Evolutionary conservation across 2,888 invertebrate species (phyloP).

Genomic region (Thymelicus lineola): DNA sequence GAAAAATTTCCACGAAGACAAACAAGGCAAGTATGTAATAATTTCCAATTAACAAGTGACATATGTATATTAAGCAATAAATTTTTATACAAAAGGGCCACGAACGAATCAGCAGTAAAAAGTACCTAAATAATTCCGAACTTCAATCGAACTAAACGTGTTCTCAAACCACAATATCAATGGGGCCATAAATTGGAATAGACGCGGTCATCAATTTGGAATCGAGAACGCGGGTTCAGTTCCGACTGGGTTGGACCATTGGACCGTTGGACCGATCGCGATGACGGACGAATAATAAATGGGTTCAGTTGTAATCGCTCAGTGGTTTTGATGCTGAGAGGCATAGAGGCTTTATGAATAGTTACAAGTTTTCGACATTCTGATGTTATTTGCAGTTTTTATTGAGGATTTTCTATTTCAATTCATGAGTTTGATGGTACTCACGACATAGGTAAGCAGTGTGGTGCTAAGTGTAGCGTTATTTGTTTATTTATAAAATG

Average conservation of each 20-base stretch:
- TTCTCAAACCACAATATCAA: conserved; percentile 28
- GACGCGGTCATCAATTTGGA: conserved; percentile 33
- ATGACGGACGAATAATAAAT: conserved; percentile 31
- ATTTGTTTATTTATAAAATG: too few species aligned
- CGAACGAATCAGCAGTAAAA: conserved; percentile 3
- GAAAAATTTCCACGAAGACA: too few species aligned
- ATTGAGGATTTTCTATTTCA: too few species aligned
- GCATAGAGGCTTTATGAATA: neutral
- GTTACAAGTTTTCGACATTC: neutral
- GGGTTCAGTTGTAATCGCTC: conserved; percentile 27
- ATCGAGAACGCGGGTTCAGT: conserved; percentile 15
- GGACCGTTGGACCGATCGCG: neutral
- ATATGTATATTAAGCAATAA: too few species aligned
- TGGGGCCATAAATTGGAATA: conserved; percentile 33
- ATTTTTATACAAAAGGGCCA: conserved; percentile 2
- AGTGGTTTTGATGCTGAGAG: neutral
- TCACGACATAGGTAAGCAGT: too few species aligned
- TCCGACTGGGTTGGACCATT: conserved; percentile 9
- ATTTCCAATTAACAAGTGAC: too few species aligned
- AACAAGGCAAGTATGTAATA: too few species aligned
- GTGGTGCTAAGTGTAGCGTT: too few species aligned
- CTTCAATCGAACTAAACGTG: conserved; percentile 24
- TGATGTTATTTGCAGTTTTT: neutral
- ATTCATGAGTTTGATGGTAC: too few species aligned
- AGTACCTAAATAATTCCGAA: conserved; percentile 14